Evolutionary conservation across 2,888 invertebrate species (phyloP), one percentile per base, ranked within the genome.

Genomic region (Zaprionus lineosus): DNA sequence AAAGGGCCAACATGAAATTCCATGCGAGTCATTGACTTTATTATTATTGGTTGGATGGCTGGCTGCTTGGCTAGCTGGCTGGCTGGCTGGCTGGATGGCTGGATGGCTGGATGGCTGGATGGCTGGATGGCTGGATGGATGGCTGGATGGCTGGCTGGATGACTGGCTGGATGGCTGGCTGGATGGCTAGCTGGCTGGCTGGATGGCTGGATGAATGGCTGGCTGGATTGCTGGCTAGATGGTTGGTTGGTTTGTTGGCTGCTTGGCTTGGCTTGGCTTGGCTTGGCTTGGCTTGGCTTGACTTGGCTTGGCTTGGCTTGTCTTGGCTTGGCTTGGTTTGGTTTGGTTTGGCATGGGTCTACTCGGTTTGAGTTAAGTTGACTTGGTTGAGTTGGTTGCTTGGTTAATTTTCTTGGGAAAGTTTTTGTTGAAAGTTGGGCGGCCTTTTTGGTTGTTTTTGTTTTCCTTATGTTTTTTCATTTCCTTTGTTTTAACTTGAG

Each of bases 11-110:
- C 84, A 74, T 69, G 77, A 86, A 86, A 87, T 87, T 87, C 87
- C 87, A 84, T 66, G 81, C 67, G 86, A 87, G 87, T 82, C 87
- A 87, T 87, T 87, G 87, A 87, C 87, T 87, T 84, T 71, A 75
- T 71, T 71, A 71, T 71, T 71, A 71, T 71, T 71, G 71, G 71
- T 71, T 71, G 64, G 63, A n/a, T 66, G 65, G 53, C 56, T 61
- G 47, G 56, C 33, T 57, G 16, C 21, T 18, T 51, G 50, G 28
- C 56, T 53, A n/a, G 24, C 4, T 24, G 24, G 4, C 24, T n/a
- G n/a, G 29, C 29, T 33, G 33, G 9, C 14, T 29, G 29, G 3
- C 29, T 29, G 29, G 3, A 6, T 29, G 5, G n/a, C n/a, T n/a
- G n/a, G 53, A 29, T 40, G 43, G 29, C 18, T 12, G 59, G 59